Percentiles rank a stretch among this genome's conserved stretches.
These are phyloP conservation scores for Rhea americana DNA, from an alignment of 2,113 vertebrate species.

Conservation along the genomic window DNA sequence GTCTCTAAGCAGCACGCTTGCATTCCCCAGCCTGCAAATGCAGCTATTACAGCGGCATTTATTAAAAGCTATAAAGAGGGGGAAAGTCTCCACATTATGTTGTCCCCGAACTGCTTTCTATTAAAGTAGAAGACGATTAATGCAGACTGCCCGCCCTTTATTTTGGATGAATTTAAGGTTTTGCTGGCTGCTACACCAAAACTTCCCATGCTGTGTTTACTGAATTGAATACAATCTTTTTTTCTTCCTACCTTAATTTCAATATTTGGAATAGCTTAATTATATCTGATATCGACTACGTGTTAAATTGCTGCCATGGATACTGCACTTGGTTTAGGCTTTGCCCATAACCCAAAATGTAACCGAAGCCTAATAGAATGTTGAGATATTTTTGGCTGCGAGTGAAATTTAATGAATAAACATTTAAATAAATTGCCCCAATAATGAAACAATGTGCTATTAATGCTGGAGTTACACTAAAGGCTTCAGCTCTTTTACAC, in stretches of 20 bases:
- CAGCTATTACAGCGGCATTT: not conserved
- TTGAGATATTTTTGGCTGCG: conserved; percentile 63
- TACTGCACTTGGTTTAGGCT: conserved; percentile 64
- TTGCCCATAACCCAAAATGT: conserved; percentile 63
- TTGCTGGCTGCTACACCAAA: conserved; percentile 43
- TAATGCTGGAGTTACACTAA: conserved; percentile 53
- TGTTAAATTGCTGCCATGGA: conserved; percentile 65
- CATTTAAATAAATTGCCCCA: conserved; percentile 65
- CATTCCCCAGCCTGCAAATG: not conserved
- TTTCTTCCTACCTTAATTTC: conserved; percentile 65
- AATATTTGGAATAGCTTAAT: conserved; percentile 69
- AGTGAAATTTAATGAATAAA: conserved; percentile 69
- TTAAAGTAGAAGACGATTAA: conserved; percentile 40
- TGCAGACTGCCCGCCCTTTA: conserved; percentile 34
- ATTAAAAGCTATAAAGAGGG: not conserved
- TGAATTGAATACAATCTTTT: conserved; percentile 60
- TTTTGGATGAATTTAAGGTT: conserved; percentile 51
- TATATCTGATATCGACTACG: conserved; percentile 71
- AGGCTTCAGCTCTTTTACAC: conserved; percentile 49
- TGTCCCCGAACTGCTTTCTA: not conserved
- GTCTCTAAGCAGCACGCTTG: not conserved
- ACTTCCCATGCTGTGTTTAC: conserved; percentile 69
- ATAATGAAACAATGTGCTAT: conserved; percentile 67
- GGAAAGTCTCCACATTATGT: not conserved
- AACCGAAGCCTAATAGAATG: conserved; percentile 61